Conservation (phyloP, 1,140 invertebrate genomes). For the fruit fly (Drosophila melanogaster) region Release_6_plus_ISO1_MT NT_033779.5:9400001-9400500, state of each 20-base stretch:
- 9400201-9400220: conserved; percentile 83
- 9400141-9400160: conserved; percentile 8
- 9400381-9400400: too few species aligned
- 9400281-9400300: conserved; percentile 38
- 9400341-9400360: too few species aligned
- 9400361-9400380: not conserved
- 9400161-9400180: conserved; percentile 79
- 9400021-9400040: conserved; percentile 33
- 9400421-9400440: too few species aligned
- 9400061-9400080: conserved; percentile 1
- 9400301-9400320: not conserved
- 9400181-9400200: conserved; percentile 81
- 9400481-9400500: not conserved
- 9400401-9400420: too few species aligned
- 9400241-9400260: conserved; percentile 40
- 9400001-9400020: conserved; percentile 63
- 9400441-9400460: too few species aligned
- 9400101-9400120: conserved; percentile 8
- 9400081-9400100: conserved; percentile 27
- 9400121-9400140: not conserved
- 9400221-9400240: conserved; percentile 53
- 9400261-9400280: conserved; percentile 67
- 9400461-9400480: too few species aligned
- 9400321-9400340: not conserved
- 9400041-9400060: conserved; percentile 29